Evolutionary conservation across 2,113 vertebrate genomes (phyloP).

Genomic region (Chiloscyllium plagiosum): DNA sequence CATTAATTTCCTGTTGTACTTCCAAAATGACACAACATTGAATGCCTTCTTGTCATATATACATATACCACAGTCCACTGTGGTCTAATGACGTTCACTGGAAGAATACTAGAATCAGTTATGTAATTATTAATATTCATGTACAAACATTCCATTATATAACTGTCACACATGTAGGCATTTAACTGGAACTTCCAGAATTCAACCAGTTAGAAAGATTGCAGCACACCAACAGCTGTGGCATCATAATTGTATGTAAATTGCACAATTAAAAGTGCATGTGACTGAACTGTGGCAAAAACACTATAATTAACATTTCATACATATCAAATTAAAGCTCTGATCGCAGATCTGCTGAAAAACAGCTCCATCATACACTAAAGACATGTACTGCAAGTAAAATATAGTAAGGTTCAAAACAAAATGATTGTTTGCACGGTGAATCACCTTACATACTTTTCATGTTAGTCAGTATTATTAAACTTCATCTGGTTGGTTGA

Average conservation of each 20-base stretch:
- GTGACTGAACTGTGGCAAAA: conserved; percentile 37
- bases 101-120: not conserved
- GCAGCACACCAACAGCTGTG: conserved; percentile 32
- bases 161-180: not conserved
- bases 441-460: not conserved
- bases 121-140: conserved; percentile 24
- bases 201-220: conserved; percentile 21
- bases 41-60: not conserved
- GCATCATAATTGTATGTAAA: conserved; percentile 35
- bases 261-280: conserved; percentile 36
- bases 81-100: not conserved
- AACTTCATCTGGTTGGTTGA: not conserved
- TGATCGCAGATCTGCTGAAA: conserved; percentile 22
- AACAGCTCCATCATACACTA: conserved; percentile 22
- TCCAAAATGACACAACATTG: not conserved
- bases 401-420: not conserved
- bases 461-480: not conserved
- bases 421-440: not conserved
- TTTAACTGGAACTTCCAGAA: conserved; percentile 18
- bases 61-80: not conserved
- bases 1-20: not conserved
- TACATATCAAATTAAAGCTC: conserved; percentile 34
- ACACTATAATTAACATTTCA: conserved; percentile 38
- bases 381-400: conserved; percentile 30
- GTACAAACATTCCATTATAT: not conserved